Percentiles rank a stretch among this genome's conserved stretches.
Conservation (phyloP, 1,140 invertebrate genomes). For the Campodea augens region DNA sequence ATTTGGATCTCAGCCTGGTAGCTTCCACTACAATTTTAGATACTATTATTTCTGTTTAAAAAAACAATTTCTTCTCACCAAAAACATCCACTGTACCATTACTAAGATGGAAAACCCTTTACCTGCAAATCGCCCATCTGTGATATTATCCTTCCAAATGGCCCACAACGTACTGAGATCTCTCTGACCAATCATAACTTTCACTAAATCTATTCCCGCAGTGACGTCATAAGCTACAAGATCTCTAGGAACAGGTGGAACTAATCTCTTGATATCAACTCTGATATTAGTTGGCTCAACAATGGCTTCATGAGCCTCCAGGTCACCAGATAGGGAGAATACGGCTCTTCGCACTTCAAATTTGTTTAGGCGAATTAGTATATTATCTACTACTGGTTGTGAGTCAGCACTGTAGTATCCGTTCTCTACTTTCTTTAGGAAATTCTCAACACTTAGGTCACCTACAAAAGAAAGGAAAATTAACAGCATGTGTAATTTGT, state of each 20-base stretch:
- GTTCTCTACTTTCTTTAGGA: conserved; percentile 40
- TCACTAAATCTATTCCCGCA: conserved; percentile 41
- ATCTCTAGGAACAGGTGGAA: conserved; percentile 25
- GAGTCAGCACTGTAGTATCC: conserved; percentile 20
- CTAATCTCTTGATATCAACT: conserved; percentile 47
- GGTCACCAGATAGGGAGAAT: conserved; percentile 42
- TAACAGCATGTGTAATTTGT: conserved; percentile 1
- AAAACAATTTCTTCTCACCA: no score
- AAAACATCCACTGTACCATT: no score
- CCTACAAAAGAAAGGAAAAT: conserved; percentile 25
- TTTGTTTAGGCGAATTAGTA: conserved; percentile 42
- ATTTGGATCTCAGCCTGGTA: no score
- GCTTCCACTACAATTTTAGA: no score
- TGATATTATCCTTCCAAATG: conserved; percentile 45
- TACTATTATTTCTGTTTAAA: no score
- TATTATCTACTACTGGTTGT: conserved; percentile 41
- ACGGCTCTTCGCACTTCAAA: conserved; percentile 48
- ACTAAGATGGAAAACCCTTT: conserved; percentile 1
- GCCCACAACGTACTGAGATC: conserved; percentile 45
- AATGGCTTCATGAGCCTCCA: conserved; percentile 55
- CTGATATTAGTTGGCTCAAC: conserved; percentile 50
- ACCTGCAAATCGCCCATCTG: conserved; percentile 26
- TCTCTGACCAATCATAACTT: conserved; percentile 46
- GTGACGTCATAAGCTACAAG: conserved; percentile 37
- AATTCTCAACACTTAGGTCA: conserved; percentile 53